These are phyloP conservation scores for Albula goreensis DNA, from an alignment of 2,113 vertebrate species.

Conservation along the genomic window DNA sequence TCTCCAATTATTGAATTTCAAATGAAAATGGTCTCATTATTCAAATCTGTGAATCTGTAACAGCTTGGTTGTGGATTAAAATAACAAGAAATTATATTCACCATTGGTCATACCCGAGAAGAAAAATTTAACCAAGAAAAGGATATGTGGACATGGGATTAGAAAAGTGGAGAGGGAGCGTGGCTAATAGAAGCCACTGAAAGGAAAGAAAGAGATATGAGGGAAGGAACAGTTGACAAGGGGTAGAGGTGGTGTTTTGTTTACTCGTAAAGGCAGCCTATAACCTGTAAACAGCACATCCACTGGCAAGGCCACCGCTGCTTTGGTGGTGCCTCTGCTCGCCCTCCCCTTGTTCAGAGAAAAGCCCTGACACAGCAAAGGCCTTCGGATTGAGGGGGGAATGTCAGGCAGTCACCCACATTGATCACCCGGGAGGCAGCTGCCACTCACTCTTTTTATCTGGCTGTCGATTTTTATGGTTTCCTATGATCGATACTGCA, in stretches of 20 bases:
- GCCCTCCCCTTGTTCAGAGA: not conserved
- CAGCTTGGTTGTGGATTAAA: no score
- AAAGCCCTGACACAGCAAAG: slow-evolving; percentile 2
- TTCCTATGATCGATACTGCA: slow-evolving; percentile 32
- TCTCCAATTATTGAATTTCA: no score
- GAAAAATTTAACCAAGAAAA: no score
- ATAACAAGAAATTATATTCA: no score
- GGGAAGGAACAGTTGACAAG: not conserved
- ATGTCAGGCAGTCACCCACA: not conserved
- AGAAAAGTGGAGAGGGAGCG: no score
- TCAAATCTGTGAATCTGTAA: no score
- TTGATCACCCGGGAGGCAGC: slow-evolving; percentile 23
- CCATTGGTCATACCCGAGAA: no score
- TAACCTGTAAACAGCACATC: not conserved
- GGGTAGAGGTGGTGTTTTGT: not conserved
- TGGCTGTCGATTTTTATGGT: slow-evolving; percentile 31
- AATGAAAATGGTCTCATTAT: no score
- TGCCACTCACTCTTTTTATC: slow-evolving; percentile 28
- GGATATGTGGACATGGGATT: no score
- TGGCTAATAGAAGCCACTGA: no score
- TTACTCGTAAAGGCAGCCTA: not conserved
- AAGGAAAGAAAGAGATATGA: no score
- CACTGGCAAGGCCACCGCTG: not conserved
- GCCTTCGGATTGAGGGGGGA: not conserved
- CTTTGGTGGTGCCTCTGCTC: not conserved